These are phyloP conservation scores for Xylocopa sonorina DNA, from an alignment of 1,140 invertebrate genomes.

Conservation along the genomic window DNA sequence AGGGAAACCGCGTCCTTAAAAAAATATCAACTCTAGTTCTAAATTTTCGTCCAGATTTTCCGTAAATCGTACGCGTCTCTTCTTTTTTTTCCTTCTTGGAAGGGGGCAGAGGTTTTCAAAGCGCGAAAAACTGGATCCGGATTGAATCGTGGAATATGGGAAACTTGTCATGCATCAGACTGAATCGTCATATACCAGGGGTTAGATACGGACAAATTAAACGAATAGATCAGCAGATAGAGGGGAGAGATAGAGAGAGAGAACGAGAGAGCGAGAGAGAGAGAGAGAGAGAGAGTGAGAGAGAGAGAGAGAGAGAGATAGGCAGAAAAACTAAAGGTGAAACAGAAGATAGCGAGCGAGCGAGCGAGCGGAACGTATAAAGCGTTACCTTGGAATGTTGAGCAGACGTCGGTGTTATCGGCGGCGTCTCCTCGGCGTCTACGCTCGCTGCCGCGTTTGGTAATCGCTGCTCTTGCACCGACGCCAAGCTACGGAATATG, in stretches of 20 bases:
- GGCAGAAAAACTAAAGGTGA: slow-evolving; percentile 13
- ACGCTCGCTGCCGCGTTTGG: slow-evolving; percentile 84
- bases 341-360: slow-evolving; percentile 63
- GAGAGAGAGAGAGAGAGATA: slow-evolving; percentile 32
- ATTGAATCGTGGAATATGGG: slow-evolving; percentile 1
- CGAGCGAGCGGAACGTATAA: slow-evolving; percentile 60
- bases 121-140: slow-evolving; percentile 44
- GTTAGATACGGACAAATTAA: slow-evolving; percentile 36
- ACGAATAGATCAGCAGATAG: slow-evolving; percentile 18
- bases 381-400: slow-evolving; percentile 86
- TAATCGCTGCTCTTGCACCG: slow-evolving; percentile 95
- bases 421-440: slow-evolving; percentile 85
- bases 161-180: slow-evolving; percentile 23
- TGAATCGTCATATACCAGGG: slow-evolving; percentile 6
- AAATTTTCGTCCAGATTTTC: neutral
- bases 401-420: slow-evolving; percentile 85
- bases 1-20: neutral
- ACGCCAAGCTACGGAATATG: slow-evolving; percentile 89
- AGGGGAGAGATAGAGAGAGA: slow-evolving; percentile 20
- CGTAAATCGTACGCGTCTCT: slow-evolving; percentile 7
- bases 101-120: slow-evolving; percentile 34
- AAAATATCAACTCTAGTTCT: neutral
- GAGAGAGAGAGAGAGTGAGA: slow-evolving; percentile 35
- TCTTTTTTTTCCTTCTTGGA: slow-evolving; percentile 38
- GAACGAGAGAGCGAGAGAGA: slow-evolving; percentile 15